Conservation (phyloP, 1,140 invertebrate genomes). For the Brevipalpus yothersi region DNA sequence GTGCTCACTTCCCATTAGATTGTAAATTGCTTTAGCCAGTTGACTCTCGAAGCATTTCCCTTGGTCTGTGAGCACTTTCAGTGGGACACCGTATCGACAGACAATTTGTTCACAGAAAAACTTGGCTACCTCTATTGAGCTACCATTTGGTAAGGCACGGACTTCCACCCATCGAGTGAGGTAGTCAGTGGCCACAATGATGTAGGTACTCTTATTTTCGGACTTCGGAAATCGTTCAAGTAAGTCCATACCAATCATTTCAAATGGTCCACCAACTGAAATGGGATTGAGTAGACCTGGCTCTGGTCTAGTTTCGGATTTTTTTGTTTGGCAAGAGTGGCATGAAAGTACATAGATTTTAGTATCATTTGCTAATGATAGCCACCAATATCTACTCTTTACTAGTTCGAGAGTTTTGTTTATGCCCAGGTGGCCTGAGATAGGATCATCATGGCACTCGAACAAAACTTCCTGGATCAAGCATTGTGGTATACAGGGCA, state of each 20-base stretch:
- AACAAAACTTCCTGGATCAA: background rate
- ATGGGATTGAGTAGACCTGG: conserved; percentile 5
- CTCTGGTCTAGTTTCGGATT: background rate
- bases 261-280: conserved; percentile 7
- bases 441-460: background rate
- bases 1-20: conserved; percentile 8
- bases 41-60: conserved; percentile 1
- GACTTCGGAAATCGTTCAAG: conserved; percentile 12
- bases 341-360: background rate
- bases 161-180: conserved; percentile 14
- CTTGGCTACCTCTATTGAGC: background rate
- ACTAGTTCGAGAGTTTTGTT: background rate
- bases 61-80: conserved; percentile 13
- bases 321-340: background rate
- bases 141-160: conserved; percentile 7
- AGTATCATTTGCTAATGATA: background rate
- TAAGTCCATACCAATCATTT: background rate
- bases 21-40: background rate
- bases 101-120: conserved; percentile 18
- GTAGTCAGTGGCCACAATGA: conserved; percentile 14
- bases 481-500: background rate
- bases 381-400: background rate
- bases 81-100: conserved; percentile 16
- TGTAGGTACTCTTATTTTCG: conserved; percentile 12
- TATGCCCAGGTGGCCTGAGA: background rate